Evolutionary conservation across 2,797 vertebrate species (phyloP).

Genomic region (Lepilemur septentrionalis): DNA sequence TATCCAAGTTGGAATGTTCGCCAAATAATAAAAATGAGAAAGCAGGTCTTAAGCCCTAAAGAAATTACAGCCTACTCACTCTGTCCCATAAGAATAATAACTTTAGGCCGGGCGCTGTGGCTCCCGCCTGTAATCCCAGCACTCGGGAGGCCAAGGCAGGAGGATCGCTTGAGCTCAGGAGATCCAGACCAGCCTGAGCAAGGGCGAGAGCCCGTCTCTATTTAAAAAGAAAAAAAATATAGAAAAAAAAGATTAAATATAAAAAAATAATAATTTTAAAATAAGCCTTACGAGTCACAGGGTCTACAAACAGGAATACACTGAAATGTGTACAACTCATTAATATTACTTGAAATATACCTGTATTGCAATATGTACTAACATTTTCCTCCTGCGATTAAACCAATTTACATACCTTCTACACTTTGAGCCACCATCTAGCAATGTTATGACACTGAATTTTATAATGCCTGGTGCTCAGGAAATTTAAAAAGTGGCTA

Average conservation of each 20-base stretch:
- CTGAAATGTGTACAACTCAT: background rate
- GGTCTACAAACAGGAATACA: background rate
- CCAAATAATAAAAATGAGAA: conserved; percentile 65
- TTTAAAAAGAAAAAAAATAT: no score
- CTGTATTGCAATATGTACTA: background rate
- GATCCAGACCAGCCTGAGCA: no score
- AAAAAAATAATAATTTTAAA: background rate
- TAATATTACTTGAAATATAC: background rate
- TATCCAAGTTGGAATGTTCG: conserved; percentile 74
- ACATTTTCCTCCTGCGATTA: background rate
- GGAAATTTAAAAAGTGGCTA: background rate
- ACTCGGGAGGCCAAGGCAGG: no score
- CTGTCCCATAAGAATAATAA: background rate
- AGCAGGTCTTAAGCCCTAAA: conserved; percentile 10
- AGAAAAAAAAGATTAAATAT: no score
- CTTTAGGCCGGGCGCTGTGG: background rate
- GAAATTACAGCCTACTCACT: background rate
- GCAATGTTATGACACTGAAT: background rate
- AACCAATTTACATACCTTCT: background rate
- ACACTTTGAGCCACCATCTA: background rate
- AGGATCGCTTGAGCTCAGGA: no score
- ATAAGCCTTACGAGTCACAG: background rate
- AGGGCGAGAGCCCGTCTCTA: no score
- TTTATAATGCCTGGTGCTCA: background rate
- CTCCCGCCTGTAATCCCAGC: no score